Evolutionary conservation across 2,113 vertebrate genomes (phyloP), one percentile per base, ranked within the genome.

Genomic region (Nothoprocta perdicaria): DNA sequence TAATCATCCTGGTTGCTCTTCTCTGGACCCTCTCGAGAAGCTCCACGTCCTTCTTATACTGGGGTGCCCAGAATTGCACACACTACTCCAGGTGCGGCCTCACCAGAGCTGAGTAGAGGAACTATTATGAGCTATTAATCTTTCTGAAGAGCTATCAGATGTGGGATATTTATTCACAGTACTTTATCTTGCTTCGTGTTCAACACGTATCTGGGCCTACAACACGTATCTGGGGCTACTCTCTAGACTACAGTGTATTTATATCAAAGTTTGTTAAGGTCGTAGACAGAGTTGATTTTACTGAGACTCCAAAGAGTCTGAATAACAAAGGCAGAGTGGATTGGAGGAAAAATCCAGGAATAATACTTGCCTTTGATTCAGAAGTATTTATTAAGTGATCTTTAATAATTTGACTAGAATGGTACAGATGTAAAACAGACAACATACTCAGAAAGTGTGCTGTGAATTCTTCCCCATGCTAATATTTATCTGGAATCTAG

Each of bases 201-300:
- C 27, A 69, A 10, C 12, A 8, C 10, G 5, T 10, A 31, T 40
- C 12, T 33, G 6, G 26, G 27, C 24, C 10, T 27, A 21, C 0
- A 41, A 38, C 35, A 38, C 35, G 35, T 38, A 38, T 38, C 35
- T 38, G 35, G 35, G 35, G 35, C 35, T 38, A 38, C 35, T 76
- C 17, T 2, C 12, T 53, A 53, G 52, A 27, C 13, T 27, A 53
- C 27, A 53, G 7, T 27, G 52, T 27, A 17, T 53, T 27, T 53
- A 14, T 48, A 7, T 52, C 61, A 17, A n/a, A 67, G 14, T n/a
- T 10, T 2, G 19, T 23, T 85, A 53, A 60, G 16, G 8, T 61
- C 26, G 31, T 33, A 80, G 35, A 35, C 16, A 74, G 22, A 58
- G 58, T 71, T 65, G 41, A 76, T 6, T 69, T 63, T 69, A 4